Evolutionary conservation across 2,797 vertebrate genomes (phyloP).

Genomic region (Calcarius lapponicus): DNA sequence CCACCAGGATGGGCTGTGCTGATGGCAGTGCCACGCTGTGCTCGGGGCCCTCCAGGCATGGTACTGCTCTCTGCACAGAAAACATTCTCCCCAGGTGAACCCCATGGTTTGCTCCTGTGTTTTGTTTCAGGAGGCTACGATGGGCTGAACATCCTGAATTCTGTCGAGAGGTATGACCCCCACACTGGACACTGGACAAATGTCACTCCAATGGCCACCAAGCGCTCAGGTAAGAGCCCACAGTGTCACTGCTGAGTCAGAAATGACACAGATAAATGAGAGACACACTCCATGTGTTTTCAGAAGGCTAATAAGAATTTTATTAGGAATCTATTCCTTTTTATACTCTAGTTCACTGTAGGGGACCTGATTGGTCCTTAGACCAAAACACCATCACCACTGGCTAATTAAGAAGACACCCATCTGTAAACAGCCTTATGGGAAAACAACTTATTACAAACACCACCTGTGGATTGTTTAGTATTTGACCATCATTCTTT

Average conservation of each 20-base stretch:
- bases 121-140: constrained; percentile 91
- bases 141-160: constrained; percentile 96
- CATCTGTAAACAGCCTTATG: neutral
- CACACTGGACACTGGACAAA: constrained; percentile 99
- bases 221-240: constrained; percentile 88
- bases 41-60: neutral
- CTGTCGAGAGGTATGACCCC: constrained; percentile 96
- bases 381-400: neutral
- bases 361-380: neutral
- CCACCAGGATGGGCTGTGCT: neutral
- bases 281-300: neutral
- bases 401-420: neutral
- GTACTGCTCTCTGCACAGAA: neutral
- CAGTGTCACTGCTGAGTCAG: neutral
- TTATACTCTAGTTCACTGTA: neutral
- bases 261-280: neutral
- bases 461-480: neutral
- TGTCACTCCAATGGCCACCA: constrained; percentile 97
- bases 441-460: neutral
- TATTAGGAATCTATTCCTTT: neutral
- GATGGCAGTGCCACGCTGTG: accelerated
- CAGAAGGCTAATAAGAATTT: neutral
- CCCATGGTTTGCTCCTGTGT: neutral
- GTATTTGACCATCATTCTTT: neutral
- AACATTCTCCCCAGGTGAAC: neutral